phyloP scores from a whole-genome alignment of 2,113 vertebrate species.

The Ailuropoda melanoleuca region DNA sequence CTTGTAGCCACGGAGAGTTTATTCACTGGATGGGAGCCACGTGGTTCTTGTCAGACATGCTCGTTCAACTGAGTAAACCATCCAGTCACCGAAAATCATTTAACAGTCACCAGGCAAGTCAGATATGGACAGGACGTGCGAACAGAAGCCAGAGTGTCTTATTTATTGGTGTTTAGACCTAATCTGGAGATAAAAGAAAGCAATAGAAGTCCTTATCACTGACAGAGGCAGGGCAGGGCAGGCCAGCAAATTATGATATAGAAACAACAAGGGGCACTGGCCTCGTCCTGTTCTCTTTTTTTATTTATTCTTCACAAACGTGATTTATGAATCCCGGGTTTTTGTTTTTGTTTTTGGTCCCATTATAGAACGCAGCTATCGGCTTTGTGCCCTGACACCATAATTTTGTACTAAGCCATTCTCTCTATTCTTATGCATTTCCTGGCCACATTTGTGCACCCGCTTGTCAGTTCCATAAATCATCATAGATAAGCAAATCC shows the following conservation, averaged over 20 bases:
- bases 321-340: slow-evolving; percentile 79
- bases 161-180: slow-evolving; percentile 53
- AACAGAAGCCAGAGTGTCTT: slow-evolving; percentile 67
- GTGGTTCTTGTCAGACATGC: not conserved
- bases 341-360: slow-evolving; percentile 56
- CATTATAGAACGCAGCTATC: slow-evolving; percentile 73
- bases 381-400: slow-evolving; percentile 68
- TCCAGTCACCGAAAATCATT: slow-evolving; percentile 20
- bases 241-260: slow-evolving; percentile 41
- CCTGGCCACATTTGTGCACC: slow-evolving; percentile 62
- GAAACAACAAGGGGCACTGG: slow-evolving; percentile 41
- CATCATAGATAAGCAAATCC: slow-evolving; percentile 83
- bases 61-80: not conserved
- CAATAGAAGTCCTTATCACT: slow-evolving; percentile 32
- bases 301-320: slow-evolving; percentile 76
- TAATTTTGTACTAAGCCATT: slow-evolving; percentile 79
- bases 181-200: slow-evolving; percentile 62
- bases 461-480: slow-evolving; percentile 82
- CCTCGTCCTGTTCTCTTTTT: slow-evolving; percentile 58
- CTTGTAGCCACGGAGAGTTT: not conserved
- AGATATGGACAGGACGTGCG: slow-evolving; percentile 11
- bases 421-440: slow-evolving; percentile 69
- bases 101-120: not conserved
- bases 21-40: not conserved
- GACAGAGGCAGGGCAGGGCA: slow-evolving; percentile 20